A percentile compares a stretch with the other conserved stretches of the same genome.
These are phyloP conservation scores for Argya squamiceps DNA, from an alignment of 2,797 vertebrate genomes.

Conservation along the genomic window DNA sequence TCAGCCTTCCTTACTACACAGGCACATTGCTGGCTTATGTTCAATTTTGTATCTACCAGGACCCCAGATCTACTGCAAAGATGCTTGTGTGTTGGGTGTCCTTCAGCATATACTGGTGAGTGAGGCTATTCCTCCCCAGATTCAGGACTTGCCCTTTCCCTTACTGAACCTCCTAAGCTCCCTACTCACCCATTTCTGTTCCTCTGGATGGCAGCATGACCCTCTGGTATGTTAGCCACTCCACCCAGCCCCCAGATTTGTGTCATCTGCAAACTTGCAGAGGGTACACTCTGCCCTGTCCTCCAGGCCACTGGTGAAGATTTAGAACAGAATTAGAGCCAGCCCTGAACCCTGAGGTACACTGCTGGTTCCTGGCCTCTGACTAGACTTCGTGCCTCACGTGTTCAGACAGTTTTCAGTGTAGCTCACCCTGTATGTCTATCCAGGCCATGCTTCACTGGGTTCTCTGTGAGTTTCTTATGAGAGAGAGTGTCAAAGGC, in stretches of 20 bases:
- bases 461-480: neutral
- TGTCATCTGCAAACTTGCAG: neutral
- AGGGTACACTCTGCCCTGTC: neutral
- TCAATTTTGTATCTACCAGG: neutral
- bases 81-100: neutral
- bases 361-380: neutral
- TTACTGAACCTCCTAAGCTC: neutral
- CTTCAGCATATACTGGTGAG: neutral
- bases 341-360: neutral
- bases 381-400: neutral
- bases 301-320: neutral
- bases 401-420: neutral
- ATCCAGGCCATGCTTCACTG: neutral
- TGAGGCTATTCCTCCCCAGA: neutral
- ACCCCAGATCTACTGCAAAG: neutral
- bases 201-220: neutral
- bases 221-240: neutral
- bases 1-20: neutral
- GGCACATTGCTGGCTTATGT: rapidly evolving
- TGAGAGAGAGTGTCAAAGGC: neutral
- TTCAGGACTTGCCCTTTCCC: neutral
- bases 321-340: neutral
- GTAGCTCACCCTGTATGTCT: neutral
- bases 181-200: neutral
- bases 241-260: neutral